Evolutionary conservation across 2,797 vertebrate genomes (phyloP), one percentile per base, ranked within the genome.

Genomic region (Tolypeutes matacus): DNA sequence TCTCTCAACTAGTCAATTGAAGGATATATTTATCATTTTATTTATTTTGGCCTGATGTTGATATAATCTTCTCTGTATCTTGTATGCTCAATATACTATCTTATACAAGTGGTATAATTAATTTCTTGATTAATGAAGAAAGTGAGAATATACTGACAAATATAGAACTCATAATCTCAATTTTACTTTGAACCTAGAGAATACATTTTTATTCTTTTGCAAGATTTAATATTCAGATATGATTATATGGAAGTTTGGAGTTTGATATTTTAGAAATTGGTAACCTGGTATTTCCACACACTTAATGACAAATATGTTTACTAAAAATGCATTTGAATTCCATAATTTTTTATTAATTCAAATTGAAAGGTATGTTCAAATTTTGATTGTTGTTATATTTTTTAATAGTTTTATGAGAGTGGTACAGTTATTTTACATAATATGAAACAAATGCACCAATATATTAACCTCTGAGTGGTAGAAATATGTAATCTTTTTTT

Each of bases 271-370:
- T 90, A 89, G 77, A 96, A 72, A 60, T 23, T 85, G 65, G 60
- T 95, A 67, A 80, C 6, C 25, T 78, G 62, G 29, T 23, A 70
- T 12, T 90, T 86, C 65, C 73, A 70, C 5, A 53, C 2, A 91
- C 51, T 84, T 87, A 95, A 86, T 73, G 15, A 89, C 83, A n/a
- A 64, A 39, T 83, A 49, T 75, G 27, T 7, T 86, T 82, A 65
- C 31, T 91, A 92, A 78, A 88, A 83, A 77, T 88, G 12, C 20
- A 78, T 76, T 91, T 91, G n/a, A 78, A 73, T 93, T 92, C 29
- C 65, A 86, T 85, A 46, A 46, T 93, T 86, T 83, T 84, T 93
- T 51, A 64, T 69, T 80, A 53, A 65, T 86, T 94, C 84, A 95
- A 95, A 75, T 10, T 60, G 42, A 95, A 31, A 70, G 14, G 0